Base-by-base conservation (phyloP, 2,888 invertebrate species). In the Caprella mutica region DNA sequence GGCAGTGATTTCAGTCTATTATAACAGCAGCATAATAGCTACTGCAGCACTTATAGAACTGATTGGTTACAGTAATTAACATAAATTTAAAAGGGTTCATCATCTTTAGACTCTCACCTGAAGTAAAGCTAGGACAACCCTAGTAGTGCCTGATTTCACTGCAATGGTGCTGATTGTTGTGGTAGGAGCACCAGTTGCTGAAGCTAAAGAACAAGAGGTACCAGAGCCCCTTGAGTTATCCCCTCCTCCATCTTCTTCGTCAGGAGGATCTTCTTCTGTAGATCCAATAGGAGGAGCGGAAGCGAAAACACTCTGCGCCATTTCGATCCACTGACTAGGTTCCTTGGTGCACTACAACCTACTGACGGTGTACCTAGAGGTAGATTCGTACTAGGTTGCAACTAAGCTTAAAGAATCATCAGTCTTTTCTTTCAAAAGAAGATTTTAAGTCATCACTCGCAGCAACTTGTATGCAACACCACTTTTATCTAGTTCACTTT, bases 131-230 rank as follows among this genome's bases (percentile, higher is more conserved):
- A 92, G 85, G 70, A 91, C 86, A 70, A 91, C 82, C 72, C 86
- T 81, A 44, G 89, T 85, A 68, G 81, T 80, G 66, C 88, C 89
- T 71, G 88, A 86, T 72, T 87, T 86, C 63, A 92, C 85, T 48
- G 89, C 90, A 67, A 91, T 88, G 58, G 91, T 90, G 73, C 88
- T 88, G 69, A 91, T 84, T 67, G 89, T 89, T 59, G 89, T 89
- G 55, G 85, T 61, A 35, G 60, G 50, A 8, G 55, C 58, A 2
- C 50, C 21, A 17, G 57, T 19, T 3, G 26, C 40, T 48, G 48
- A 48, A 23, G 50, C 35, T 43, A 52, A 24, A 27, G 58, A 58
- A 21, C 52, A 52, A 38, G 58, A 57, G 35, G 55, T 54, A 5
- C 46, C 61, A 17, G 60, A 65, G 24, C 56, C 58, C 30, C 58